Percentiles rank a stretch among this genome's conserved stretches.
Conservation (phyloP, 2,113 vertebrate genomes). For the Cebus imitator region DNA sequence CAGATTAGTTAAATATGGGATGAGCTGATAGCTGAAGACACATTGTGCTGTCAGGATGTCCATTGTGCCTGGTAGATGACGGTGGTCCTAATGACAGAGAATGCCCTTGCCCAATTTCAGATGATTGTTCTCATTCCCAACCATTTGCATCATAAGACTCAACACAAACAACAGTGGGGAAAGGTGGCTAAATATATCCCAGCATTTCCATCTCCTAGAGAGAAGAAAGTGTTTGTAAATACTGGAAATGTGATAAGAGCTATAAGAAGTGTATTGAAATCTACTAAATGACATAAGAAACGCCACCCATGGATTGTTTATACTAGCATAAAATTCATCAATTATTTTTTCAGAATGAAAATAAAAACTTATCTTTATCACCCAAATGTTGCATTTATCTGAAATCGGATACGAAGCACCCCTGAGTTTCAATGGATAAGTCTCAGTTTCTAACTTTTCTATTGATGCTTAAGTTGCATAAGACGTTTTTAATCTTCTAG, state of each 20-base stretch:
- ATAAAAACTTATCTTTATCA: background rate
- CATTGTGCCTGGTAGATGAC: background rate
- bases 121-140: background rate
- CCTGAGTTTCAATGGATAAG: background rate
- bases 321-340: background rate
- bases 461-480: background rate
- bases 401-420: background rate
- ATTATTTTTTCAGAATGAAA: background rate
- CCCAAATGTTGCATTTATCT: background rate
- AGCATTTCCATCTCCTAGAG: background rate
- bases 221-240: background rate
- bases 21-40: background rate
- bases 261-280: background rate
- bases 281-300: background rate
- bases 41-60: background rate
- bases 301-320: background rate
- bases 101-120: background rate
- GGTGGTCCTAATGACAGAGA: background rate
- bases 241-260: background rate
- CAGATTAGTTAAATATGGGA: background rate
- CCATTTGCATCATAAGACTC: background rate
- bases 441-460: background rate
- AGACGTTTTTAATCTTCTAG: background rate
- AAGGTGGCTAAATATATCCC: background rate
- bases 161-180: background rate